Base-by-base conservation (phyloP, 2,113 vertebrate genomes). In the Callipepla californica region DNA sequence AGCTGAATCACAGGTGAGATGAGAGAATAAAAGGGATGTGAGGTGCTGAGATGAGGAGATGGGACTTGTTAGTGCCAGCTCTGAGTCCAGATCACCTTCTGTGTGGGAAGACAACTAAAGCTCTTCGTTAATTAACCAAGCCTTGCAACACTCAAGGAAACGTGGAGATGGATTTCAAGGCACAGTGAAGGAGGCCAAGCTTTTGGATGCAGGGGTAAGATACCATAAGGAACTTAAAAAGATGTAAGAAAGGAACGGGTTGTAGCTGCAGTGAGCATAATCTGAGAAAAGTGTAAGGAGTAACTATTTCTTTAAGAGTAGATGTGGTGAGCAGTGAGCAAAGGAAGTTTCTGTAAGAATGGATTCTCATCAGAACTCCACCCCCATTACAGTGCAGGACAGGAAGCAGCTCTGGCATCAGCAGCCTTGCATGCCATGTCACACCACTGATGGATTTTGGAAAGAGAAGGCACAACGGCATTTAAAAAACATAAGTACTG, bases 21-120 rank as follows among this genome's bases (percentile, higher is more conserved):
- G 44, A 89, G 62, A 88, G 87, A 89, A 83, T 9, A 92, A 89
- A 82, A 15, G 34, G 85, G 59, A 62, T 85, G 91, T 42, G 42
- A 90, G 91, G 85, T 44, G 57, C 48, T 80, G 73, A 90, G 36
- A 81, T 30, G 59, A 32, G 36, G 36, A 93, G 36, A 7, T 66
- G 48, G 76, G 87, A 83, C n/a, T 67, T 70, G 38, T 40, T 68
- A 74, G 51, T n/a, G n/a, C 50, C 75, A 85, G 61, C 77, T 75
- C 36, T 15, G n/a, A 85, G 68, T 9, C 10, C 34, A 66, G 59
- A 67, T 66, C 47, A 59, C 32, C 32, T 92, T 62, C 59, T 70
- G 11, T 44, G 67, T 16, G 18, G 84, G 32, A 86, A 89, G 81
- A 70, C 8, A 38, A 59, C 19, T 67, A 65, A 84, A 77, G 34